Evolutionary conservation across 2,113 vertebrate genomes (phyloP).

Genomic region (Anguilla rostrata): DNA sequence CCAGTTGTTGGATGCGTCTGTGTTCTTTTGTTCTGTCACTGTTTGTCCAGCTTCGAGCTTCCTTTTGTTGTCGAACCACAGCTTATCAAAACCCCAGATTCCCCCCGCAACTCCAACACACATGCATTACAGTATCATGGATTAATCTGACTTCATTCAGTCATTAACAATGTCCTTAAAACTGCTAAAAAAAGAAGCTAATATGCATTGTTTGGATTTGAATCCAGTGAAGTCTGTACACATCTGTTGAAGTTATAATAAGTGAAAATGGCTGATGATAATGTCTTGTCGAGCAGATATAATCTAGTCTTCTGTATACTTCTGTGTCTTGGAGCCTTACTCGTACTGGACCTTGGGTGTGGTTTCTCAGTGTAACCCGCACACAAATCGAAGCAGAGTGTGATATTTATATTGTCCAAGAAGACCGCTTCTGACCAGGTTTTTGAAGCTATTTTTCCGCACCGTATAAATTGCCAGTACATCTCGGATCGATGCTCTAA

Average conservation of each 20-base stretch:
- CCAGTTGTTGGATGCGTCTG: not conserved
- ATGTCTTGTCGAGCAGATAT: slow-evolving; percentile 48
- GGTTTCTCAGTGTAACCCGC: slow-evolving; percentile 16
- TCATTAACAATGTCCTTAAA: not conserved
- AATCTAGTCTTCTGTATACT: not conserved
- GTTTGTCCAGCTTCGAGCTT: slow-evolving; percentile 2
- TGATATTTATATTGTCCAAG: slow-evolving; percentile 45
- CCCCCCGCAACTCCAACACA: not conserved
- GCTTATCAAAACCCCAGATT: not conserved
- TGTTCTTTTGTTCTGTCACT: not conserved
- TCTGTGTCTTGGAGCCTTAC: slow-evolving; percentile 54
- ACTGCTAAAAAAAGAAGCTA: not conserved
- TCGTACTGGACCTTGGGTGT: slow-evolving; percentile 22
- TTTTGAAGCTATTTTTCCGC: not conserved
- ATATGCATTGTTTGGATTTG: not conserved
- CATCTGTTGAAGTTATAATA: slow-evolving; percentile 53
- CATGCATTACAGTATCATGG: not conserved
- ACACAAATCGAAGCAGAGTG: not conserved
- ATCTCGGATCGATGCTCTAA: not conserved
- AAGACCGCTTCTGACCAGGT: not conserved
- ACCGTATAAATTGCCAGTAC: not conserved
- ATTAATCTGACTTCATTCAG: slow-evolving; percentile 19
- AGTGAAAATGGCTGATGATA: slow-evolving; percentile 49
- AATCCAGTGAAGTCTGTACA: not conserved
- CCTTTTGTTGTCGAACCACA: not conserved